Evolutionary conservation across 2,113 vertebrate species (phyloP).

Genomic region (Hemibagrus wyckioides): DNA sequence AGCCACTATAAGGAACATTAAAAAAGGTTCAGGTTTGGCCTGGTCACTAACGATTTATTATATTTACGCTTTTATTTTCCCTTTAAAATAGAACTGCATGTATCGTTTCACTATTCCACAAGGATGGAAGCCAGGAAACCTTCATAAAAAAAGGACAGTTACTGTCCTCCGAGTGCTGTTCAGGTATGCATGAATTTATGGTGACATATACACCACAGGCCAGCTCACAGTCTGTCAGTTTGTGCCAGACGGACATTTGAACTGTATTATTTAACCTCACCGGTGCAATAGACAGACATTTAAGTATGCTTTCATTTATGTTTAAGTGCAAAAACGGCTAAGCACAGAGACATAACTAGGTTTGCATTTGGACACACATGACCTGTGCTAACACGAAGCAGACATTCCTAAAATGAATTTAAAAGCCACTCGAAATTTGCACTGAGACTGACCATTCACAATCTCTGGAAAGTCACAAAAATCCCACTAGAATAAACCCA

Average conservation of each 20-base stretch:
- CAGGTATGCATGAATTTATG: background rate
- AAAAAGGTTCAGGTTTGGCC: background rate
- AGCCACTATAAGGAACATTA: background rate
- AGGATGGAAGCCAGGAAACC: background rate
- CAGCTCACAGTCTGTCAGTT: background rate
- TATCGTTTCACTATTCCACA: background rate
- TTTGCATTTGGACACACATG: background rate
- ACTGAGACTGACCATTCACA: background rate
- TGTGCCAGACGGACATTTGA: background rate
- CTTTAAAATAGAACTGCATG: slow-evolving; percentile 1
- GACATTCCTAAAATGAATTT: background rate
- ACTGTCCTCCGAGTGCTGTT: background rate
- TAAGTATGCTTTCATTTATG: background rate
- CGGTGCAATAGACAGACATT: background rate
- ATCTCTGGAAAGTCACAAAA: background rate
- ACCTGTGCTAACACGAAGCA: background rate
- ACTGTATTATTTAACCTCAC: background rate
- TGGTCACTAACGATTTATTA: background rate
- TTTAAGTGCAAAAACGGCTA: background rate
- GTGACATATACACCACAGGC: background rate
- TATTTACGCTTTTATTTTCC: background rate
- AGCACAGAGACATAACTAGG: too few species aligned
- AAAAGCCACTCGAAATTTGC: background rate
- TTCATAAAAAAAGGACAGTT: background rate
- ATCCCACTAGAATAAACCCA: background rate